These are phyloP conservation scores for Tetragnatha versicolor DNA, from an alignment of 1,140 invertebrate genomes.

Conservation along the genomic window DNA sequence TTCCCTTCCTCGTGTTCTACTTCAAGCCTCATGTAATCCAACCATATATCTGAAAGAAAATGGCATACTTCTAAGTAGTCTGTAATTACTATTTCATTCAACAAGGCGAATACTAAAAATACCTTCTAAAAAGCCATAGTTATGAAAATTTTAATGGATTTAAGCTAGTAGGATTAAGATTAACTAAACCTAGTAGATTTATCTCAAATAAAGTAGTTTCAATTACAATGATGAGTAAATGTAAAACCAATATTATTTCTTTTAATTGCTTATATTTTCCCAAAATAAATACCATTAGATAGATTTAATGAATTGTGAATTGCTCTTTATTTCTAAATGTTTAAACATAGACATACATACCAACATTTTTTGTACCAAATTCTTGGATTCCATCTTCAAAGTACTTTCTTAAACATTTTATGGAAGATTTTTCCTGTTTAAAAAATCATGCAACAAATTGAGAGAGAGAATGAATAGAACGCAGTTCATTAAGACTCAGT, in stretches of 20 bases:
- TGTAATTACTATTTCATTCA: background rate
- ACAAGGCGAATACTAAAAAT: background rate
- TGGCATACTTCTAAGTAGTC: background rate
- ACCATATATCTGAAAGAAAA: conserved; percentile 67
- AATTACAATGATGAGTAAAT: no score
- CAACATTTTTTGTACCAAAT: conserved; percentile 57
- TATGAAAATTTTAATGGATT: background rate
- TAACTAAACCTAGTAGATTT: no score
- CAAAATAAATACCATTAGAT: no score
- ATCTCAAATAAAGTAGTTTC: no score
- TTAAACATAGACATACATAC: conserved; percentile 53
- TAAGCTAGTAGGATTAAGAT: no score
- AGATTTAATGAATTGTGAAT: no score
- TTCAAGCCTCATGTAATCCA: conserved; percentile 70
- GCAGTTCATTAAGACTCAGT: background rate
- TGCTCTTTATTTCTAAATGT: no score
- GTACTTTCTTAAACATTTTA: conserved; percentile 54
- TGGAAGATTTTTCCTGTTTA: conserved; percentile 51
- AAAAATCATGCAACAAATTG: no score
- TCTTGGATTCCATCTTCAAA: conserved; percentile 59
- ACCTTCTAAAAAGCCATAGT: background rate
- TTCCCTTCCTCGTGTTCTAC: conserved; percentile 64
- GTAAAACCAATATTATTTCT: no score
- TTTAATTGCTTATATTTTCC: no score
- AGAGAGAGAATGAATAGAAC: no score